Percentiles rank a stretch among this genome's conserved stretches.
Conservation (phyloP, 2,113 vertebrate genomes). For the Odontophorus gujanensis region DNA sequence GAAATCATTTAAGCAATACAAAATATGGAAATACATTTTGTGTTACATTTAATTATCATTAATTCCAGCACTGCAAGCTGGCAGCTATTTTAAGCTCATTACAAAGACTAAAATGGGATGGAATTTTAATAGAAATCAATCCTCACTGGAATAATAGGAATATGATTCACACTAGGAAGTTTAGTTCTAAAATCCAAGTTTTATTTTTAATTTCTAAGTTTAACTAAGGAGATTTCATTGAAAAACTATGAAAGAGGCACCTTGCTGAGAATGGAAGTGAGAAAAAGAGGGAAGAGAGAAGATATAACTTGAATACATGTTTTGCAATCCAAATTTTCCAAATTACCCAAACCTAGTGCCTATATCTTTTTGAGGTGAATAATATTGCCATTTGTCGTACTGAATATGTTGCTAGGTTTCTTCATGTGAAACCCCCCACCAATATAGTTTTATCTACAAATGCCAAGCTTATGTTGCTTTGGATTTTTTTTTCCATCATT, state of each 20-base stretch:
- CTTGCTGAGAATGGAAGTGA: not conserved
- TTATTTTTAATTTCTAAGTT: conserved; percentile 51
- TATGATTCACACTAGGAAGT: conserved; percentile 74
- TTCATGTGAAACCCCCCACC: accelerated
- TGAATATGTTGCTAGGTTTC: not conserved
- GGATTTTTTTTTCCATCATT: not conserved
- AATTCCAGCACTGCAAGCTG: conserved; percentile 82
- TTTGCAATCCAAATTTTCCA: not conserved
- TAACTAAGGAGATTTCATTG: not conserved
- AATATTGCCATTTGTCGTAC: not conserved
- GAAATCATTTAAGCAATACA: conserved; percentile 84
- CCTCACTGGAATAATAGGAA: conserved; percentile 80
- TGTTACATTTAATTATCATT: conserved; percentile 87
- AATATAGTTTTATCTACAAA: not conserved
- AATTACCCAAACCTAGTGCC: not conserved
- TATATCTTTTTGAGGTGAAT: not conserved
- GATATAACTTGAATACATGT: not conserved
- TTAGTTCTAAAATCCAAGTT: conserved; percentile 67
- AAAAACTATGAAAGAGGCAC: not conserved
- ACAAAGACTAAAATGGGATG: conserved; percentile 78
- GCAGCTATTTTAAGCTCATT: conserved; percentile 84
- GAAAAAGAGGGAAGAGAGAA: not conserved
- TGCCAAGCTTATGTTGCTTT: not conserved
- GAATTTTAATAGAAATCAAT: conserved; percentile 84
- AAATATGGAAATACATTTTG: conserved; percentile 87